Percentiles rank a stretch among this genome's conserved stretches.
phyloP scores from a whole-genome alignment of 2,113 vertebrate species.

The Camarhynchus parvulus region DNA sequence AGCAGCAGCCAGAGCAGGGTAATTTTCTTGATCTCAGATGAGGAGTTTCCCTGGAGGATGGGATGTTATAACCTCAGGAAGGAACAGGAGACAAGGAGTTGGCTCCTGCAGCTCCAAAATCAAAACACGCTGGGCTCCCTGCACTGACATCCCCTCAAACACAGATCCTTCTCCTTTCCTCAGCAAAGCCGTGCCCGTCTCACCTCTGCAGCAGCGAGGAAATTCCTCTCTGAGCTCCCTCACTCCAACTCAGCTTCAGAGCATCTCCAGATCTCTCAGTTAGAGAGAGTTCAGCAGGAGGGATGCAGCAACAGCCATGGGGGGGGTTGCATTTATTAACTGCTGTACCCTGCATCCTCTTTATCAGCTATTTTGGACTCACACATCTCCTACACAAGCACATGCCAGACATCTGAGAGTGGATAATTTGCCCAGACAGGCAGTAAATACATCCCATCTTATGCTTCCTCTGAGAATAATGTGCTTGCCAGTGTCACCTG shows the following conservation, averaged over 20 bases:
- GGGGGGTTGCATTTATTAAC: background rate
- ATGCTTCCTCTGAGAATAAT: conserved; percentile 20
- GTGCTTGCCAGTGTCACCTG: conserved; percentile 19
- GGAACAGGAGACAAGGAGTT: background rate
- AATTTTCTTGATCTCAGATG: background rate
- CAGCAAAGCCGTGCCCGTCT: accelerated
- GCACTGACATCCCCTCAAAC: accelerated
- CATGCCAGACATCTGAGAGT: background rate
- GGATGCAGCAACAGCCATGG: background rate
- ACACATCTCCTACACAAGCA: background rate
- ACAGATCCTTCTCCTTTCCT: background rate
- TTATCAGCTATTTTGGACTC: background rate
- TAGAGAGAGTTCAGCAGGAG: background rate
- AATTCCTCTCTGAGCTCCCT: background rate
- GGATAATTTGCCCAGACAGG: conserved; percentile 52
- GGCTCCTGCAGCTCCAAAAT: background rate
- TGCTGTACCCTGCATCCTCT: background rate
- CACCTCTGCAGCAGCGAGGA: background rate
- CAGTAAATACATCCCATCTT: conserved; percentile 47
- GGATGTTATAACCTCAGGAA: background rate
- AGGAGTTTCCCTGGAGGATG: background rate
- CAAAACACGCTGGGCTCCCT: background rate
- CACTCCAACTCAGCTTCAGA: background rate
- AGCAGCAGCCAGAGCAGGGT: background rate
- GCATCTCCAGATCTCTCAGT: background rate